Base-by-base conservation (phyloP, 2,888 invertebrate genomes). In the Stictocephala bisonia region DNA sequence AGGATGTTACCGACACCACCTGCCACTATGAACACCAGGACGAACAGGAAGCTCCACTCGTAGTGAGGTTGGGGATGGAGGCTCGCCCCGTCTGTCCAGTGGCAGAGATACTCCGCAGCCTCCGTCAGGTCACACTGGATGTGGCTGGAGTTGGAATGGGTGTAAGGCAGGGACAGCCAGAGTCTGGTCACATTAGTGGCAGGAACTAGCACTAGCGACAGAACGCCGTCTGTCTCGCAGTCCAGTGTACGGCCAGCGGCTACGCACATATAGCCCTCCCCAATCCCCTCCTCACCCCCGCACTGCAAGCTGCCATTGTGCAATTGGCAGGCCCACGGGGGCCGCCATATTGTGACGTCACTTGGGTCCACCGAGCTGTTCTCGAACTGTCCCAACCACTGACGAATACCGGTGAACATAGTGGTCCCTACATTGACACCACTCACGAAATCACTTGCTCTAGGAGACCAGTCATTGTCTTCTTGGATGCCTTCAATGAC, bases 1-100 rank as follows among this genome's bases (percentile, higher is more conserved):
- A 98, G 86, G 78, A 95, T 92, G 85, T 97, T 97, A 20, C 97
- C 97, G 72, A 96, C 84, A 26, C 94, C 94, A 26, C 96, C 96
- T 26, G 94, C 94, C 77, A 94, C 86, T 82, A 96, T 95, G 83
- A 96, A 93, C 81, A 94, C 87, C 79, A 93, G 88, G 80, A 95
- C 92, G 85, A 94, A 91, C 77, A 95, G 85, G 83, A 93, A 94
- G 84, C 90, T 91, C 94, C 94, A 95, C 81, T 93, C 93, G 82
- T 91, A 91, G 40, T 60, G 60, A 2, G 60, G 60, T 3, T 31
- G 11, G 60, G n/a, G 15, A 3, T 22, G 9, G 20, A 22, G 18
- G 18, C 58, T 27, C 31, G 60, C 2, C 22, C 20, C 20, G 29
- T 56, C 31, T 31, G 31, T 35, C 40, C 20, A 40, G 40, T 60